These are phyloP conservation scores for Saturnia pavonia DNA, from an alignment of 2,888 invertebrate genomes.

Conservation along the genomic window DNA sequence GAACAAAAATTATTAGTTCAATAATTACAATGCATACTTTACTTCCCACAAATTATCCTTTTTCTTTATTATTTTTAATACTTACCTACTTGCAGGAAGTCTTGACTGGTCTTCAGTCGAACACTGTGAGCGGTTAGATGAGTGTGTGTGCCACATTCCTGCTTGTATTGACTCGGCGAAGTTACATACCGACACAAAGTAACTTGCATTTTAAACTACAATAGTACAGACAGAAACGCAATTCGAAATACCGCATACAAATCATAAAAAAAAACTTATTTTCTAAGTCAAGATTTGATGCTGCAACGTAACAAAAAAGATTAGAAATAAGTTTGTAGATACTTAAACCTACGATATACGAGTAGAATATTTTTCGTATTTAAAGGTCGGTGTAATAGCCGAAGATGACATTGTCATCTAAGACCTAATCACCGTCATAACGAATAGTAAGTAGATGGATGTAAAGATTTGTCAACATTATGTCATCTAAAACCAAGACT, in stretches of 20 bases:
- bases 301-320: background rate
- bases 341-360: too few species aligned
- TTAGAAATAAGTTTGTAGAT: background rate
- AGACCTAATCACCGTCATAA: too few species aligned
- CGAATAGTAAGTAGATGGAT: too few species aligned
- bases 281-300: background rate
- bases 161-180: constrained; percentile 59
- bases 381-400: background rate
- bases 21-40: too few species aligned
- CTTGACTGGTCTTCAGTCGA: constrained; percentile 39
- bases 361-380: too few species aligned
- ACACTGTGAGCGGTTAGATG: constrained; percentile 19
- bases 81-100: constrained; percentile 17
- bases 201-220: constrained; percentile 43
- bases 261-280: too few species aligned
- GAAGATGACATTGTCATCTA: too few species aligned
- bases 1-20: too few species aligned
- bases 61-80: too few species aligned
- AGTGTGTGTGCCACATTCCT: constrained; percentile 68
- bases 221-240: constrained; percentile 41
- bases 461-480: background rate
- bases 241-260: too few species aligned
- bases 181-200: constrained; percentile 55
- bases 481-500: background rate
- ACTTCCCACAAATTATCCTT: too few species aligned